A percentile compares a stretch with the other conserved stretches of the same genome.
Conservation (phyloP, 2,797 vertebrate species). For the Corythornis leucogaster region DNA sequence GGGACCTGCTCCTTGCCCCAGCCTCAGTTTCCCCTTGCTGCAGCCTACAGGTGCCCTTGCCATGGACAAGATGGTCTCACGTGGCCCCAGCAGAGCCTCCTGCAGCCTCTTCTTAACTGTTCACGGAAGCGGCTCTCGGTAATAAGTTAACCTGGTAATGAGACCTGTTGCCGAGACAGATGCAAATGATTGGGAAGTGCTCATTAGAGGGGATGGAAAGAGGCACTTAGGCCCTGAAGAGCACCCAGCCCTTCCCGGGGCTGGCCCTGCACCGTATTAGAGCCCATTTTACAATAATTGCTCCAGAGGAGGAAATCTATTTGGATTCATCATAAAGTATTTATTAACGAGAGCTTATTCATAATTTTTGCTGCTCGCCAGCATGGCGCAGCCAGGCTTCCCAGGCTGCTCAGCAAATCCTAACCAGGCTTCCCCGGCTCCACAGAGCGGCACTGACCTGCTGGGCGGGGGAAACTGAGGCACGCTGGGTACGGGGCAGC, state of each 20-base stretch:
- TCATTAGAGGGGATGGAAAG: slow-evolving; percentile 48
- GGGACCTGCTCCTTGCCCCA: not conserved
- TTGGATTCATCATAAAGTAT: slow-evolving; percentile 63
- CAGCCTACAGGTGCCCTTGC: rapidly evolving
- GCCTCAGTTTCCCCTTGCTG: not conserved
- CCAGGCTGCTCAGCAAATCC: not conserved
- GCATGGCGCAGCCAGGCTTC: not conserved
- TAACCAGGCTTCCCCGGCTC: not conserved
- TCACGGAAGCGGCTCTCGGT: not conserved
- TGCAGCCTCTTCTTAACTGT: not conserved
- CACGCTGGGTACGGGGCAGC: rapidly evolving
- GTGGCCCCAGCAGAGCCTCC: not conserved
- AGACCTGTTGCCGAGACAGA: slow-evolving; percentile 54
- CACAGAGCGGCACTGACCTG: rapidly evolving
- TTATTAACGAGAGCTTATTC: slow-evolving; percentile 62
- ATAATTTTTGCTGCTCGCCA: slow-evolving; percentile 34
- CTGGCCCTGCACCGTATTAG: slow-evolving; percentile 5
- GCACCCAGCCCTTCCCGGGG: slow-evolving; percentile 30
- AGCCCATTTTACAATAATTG: slow-evolving; percentile 68
- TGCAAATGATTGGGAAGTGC: slow-evolving; percentile 58
- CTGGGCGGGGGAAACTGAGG: not conserved
- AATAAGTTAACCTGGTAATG: slow-evolving; percentile 58
- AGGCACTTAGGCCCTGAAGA: slow-evolving; percentile 54
- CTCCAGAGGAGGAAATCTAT: slow-evolving; percentile 65
- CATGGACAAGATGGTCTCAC: rapidly evolving